phyloP scores from a whole-genome alignment of 1,140 invertebrate genomes.

The Xylocopa sonorina region DNA sequence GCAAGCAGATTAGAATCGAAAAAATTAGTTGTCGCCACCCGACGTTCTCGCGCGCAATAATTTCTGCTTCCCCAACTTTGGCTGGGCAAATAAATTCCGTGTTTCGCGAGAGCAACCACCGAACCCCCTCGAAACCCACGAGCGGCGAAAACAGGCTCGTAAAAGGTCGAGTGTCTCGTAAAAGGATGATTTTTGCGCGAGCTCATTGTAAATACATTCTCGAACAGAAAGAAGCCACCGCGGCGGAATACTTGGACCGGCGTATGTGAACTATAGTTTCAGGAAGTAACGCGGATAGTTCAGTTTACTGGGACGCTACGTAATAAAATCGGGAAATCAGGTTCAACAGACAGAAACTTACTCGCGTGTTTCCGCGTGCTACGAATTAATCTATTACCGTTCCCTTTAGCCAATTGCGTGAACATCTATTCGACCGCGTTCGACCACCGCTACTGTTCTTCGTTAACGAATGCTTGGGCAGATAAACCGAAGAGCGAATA shows the following conservation, averaged over 20 bases:
- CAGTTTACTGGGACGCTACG: not conserved
- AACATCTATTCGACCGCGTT: slow-evolving; percentile 2
- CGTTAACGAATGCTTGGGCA: no score
- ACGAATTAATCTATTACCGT: not conserved
- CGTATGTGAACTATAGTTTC: not conserved
- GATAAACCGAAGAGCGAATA: no score
- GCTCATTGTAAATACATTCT: slow-evolving; percentile 10
- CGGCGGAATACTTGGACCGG: not conserved
- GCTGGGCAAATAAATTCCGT: not conserved
- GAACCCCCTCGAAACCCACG: not conserved
- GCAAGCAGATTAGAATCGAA: no score
- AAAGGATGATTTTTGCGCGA: slow-evolving; percentile 16
- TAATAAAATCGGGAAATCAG: slow-evolving; percentile 13
- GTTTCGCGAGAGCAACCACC: not conserved
- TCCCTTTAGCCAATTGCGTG: not conserved
- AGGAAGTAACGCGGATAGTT: not conserved
- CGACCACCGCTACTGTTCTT: not conserved
- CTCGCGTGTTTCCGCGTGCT: not conserved
- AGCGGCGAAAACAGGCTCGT: not conserved
- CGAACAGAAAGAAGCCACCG: not conserved
- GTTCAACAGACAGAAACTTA: not conserved
- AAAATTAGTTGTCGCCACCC: no score
- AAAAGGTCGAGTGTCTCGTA: slow-evolving; percentile 22
- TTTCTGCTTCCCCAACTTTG: not conserved
- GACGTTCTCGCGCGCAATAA: no score